phyloP scores from a whole-genome alignment of 2,797 vertebrate genomes.

The Sarcoramphus papa region DNA sequence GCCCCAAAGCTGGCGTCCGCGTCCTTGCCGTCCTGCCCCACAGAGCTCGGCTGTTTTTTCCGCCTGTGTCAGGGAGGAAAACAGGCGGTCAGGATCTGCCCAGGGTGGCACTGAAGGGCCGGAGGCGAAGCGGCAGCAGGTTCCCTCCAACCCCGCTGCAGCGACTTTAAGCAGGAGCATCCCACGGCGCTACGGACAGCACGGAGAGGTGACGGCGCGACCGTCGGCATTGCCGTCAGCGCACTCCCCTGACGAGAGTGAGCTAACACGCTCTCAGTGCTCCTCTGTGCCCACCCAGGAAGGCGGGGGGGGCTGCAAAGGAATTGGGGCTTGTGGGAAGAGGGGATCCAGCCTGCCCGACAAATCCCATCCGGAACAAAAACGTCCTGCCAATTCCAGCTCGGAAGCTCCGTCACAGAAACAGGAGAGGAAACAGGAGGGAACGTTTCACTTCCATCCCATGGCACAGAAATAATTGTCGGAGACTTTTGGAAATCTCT shows the following conservation, averaged over 20 bases:
- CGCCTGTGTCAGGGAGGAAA: constrained; percentile 45
- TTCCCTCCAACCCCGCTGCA: background rate
- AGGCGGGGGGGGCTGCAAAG: background rate
- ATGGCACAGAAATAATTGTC: background rate
- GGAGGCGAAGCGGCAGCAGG: background rate
- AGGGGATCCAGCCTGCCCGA: background rate
- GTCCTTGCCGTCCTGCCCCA: constrained; percentile 32
- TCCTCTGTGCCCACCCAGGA: background rate
- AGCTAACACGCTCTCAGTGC: accelerated
- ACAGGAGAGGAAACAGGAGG: too few species aligned
- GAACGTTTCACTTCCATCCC: background rate
- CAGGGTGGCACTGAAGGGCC: accelerated
- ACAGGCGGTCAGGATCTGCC: background rate
- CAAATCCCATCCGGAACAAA: background rate
- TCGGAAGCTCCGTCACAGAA: background rate
- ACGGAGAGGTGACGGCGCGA: accelerated
- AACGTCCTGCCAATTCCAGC: too few species aligned
- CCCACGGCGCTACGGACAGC: background rate
- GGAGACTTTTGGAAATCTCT: accelerated
- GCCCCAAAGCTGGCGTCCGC: background rate
- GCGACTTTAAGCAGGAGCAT: background rate
- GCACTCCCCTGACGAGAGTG: accelerated
- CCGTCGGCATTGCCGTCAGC: accelerated
- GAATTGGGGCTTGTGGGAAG: background rate
- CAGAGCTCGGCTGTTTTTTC: constrained; percentile 66